Percentiles rank a stretch among this genome's conserved stretches.
Conservation (phyloP, 2,888 invertebrate genomes). For the Alentia gelatinosa region DNA sequence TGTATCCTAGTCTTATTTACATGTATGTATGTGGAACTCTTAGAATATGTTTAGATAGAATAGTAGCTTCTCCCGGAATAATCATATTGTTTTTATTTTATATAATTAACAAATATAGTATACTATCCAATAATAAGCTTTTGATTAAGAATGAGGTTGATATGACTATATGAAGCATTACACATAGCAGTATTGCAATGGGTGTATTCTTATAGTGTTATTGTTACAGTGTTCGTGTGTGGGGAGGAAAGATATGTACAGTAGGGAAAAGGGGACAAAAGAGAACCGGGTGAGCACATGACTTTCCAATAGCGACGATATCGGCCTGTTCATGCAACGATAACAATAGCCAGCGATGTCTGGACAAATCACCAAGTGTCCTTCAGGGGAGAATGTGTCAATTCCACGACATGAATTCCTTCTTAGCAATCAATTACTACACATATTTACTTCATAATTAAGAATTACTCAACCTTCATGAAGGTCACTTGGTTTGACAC, state of each 20-base stretch:
- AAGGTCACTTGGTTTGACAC: constrained; percentile 26
- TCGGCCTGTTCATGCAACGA: constrained; percentile 23
- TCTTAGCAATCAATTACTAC: background rate
- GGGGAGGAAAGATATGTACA: background rate
- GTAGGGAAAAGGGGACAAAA: background rate
- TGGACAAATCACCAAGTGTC: constrained; percentile 21
- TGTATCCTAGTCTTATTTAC: too few relatives aligned
- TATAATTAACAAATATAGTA: too few relatives aligned
- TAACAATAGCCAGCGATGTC: constrained; percentile 13
- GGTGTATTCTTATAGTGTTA: too few relatives aligned
- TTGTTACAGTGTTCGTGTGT: background rate
- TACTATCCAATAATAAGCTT: too few relatives aligned
- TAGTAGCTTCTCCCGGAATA: too few relatives aligned
- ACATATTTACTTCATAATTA: background rate
- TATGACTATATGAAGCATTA: too few relatives aligned
- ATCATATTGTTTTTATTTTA: too few relatives aligned
- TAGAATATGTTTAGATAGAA: too few relatives aligned
- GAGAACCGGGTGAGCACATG: background rate
- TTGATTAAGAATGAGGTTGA: too few relatives aligned
- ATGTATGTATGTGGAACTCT: too few relatives aligned
- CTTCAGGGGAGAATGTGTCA: background rate
- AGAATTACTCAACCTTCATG: background rate
- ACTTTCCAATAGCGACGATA: background rate
- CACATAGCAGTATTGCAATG: too few relatives aligned
- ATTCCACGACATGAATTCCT: background rate